Base-by-base conservation (phyloP, 2,888 invertebrate species). In the Hirtodrosophila histrioides region DNA sequence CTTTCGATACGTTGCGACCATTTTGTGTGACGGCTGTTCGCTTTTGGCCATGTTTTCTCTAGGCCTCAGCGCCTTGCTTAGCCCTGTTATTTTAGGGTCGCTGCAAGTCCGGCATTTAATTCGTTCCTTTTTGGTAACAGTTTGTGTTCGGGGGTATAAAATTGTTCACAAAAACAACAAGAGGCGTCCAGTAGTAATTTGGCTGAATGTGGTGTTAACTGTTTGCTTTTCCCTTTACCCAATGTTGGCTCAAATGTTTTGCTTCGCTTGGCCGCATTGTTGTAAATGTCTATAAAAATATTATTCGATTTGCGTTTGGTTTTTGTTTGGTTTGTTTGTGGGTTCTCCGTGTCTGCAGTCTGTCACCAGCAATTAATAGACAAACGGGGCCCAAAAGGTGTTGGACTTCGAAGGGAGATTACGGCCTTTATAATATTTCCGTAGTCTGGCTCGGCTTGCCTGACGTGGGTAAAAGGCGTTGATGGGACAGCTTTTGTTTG, bases 291-390 rank as follows among this genome's bases (percentile, higher is more conserved):
- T 86, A 86, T 69, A 69, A 83, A 83, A 88, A 88, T 82, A 88
- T 89, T 89, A 83, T 88, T 88, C 85, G 83, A 86, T 86, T 78
- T 78, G 69, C 58, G 58, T 60, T 53, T 49, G 53, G 44, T 64
- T 36, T 51, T 17, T 41, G 56, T 49, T 27, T 45, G 36, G 40
- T 40, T 40, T 31, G 44, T 46, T 51, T 46, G 48, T 51, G 35
- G 46, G 10, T 29, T 6, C 51, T 57, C 46, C 65, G 67, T 70
- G 70, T 76, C 64, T 66, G 49, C 66, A 60, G 73, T 81, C 67
- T 89, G 88, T 89, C 89, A 89, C 72, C 84, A 78, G 60, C 88
- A 86, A 89, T 88, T 89, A 88, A 67, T 69, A 69, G 70, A 67
- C 64, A 86, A 86, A 75, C 75, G 36, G 45, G 6, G 3, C 36